Evolutionary conservation across 2,113 vertebrate genomes (phyloP), one percentile per base, ranked within the genome.

Genomic region (Saguinus imperator): DNA sequence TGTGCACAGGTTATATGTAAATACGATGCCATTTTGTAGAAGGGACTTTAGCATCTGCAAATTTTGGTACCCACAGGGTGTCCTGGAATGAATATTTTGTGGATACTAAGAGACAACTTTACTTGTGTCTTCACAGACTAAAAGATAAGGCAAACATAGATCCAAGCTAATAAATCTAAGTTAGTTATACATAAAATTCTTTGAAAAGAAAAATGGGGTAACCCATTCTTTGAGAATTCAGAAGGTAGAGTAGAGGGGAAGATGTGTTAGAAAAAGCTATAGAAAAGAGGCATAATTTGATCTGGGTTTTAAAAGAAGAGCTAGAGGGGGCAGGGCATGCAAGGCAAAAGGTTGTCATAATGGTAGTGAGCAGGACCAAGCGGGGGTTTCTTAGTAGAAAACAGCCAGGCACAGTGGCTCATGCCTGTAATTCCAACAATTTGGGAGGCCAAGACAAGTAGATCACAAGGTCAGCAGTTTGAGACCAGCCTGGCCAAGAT

Each of bases 211-310:
- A 68, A 14, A 64, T 40, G 20, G 27, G 50, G 1, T 10, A 10
- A 5, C 20, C 85, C 25, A 23, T 66, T 80, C n/a, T 92, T 23
- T 37, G 40, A 72, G 29, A 87, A 80, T 80, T 96, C 70, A 84
- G 68, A 93, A n/a, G 11, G 13, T 0, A 1, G 12, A 9, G 0
- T 23, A 40, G 13, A 66, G 6, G 5, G 11, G 4, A 57, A 21
- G 23, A 87, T 25, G 8, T 12, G 3, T 72, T 52, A 73, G 4
- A 27, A 57, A 93, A 97, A 64, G 12, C 35, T 48, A 68, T 9
- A 89, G 18, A 70, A 52, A 72, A 79, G 61, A 89, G 20, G 23
- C 2, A 13, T 17, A 9, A 40, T 87, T n/a, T 55, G 52, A 80
- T 27, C 43, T 64, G 8, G 35, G 8, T 43, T 21, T 43, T 48